Evolutionary conservation across 2,797 vertebrate genomes (phyloP), one percentile per base, ranked within the genome.

Genomic region (Darevskia nairensis): DNA sequence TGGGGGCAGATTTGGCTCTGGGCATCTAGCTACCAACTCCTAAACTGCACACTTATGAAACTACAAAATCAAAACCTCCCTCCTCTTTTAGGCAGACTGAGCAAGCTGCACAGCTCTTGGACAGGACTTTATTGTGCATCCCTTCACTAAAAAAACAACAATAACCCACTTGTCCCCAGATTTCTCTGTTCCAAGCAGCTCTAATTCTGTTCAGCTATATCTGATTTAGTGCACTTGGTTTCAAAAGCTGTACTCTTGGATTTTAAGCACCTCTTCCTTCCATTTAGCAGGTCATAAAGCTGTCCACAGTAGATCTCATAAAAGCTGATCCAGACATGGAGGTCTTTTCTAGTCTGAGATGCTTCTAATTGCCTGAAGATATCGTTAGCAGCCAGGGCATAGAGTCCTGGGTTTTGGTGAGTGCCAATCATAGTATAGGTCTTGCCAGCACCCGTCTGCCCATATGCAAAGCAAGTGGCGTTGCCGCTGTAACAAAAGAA

Each of bases 261-360:
- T 66, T 92, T 86, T 23, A 86, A 94, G 83, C 96, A 98, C 98
- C 98, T 98, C 96, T 98, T 98, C 88, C 98, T 98, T 95, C 97
- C 95, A 90, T 98, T 97, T 82, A 99, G 95, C 90, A 99, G 96
- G 95, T 99, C 98, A 90, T 98, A 98, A 83, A 99, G 97, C 90
- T 98, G 98, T 88, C 98, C 98, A 50, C 98, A 98, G 96, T 99
- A 99, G 93, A 99, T 98, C 95, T 99, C 98, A 93, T 98, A 98
- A 95, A 99, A 98, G 91, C 98, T 99, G 96, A 99, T 97, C 91
- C 97, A 97, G 88, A 99, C 98, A 79, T 92, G 91, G 72, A 96
- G 94, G 9, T 95, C 91, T 80, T 94, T 94, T 82, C 87, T 94
- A 82, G 93, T 90, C 11, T 94, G 95, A 71, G 95, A 84, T 23